Evolutionary conservation across 2,797 vertebrate species (phyloP).

Genomic region (Sebastes iracundus): DNA sequence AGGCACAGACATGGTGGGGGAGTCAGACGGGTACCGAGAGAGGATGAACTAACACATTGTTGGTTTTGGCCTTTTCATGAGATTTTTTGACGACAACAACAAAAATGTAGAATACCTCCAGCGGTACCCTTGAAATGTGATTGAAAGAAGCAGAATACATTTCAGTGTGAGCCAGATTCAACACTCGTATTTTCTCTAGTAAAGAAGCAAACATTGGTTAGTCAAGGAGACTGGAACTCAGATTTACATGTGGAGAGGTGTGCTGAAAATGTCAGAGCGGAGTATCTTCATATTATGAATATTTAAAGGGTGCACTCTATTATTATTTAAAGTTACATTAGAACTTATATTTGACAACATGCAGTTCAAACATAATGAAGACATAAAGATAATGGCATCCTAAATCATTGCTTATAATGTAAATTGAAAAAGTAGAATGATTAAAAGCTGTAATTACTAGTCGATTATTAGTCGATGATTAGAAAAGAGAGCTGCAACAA

Average conservation of each 20-base stretch:
- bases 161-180: not conserved
- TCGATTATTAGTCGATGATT: not conserved
- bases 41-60: not conserved
- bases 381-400: not conserved
- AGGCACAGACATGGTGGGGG: not conserved
- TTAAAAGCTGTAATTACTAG: not conserved
- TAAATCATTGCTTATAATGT: not conserved
- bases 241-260: not conserved
- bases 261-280: rapidly evolving
- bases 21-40: too few relatives aligned
- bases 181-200: not conserved
- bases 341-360: not conserved
- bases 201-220: not conserved
- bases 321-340: not conserved
- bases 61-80: not conserved
- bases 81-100: not conserved
- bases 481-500: too few relatives aligned
- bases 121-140: not conserved
- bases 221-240: not conserved
- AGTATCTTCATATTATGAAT: not conserved
- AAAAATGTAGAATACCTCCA: not conserved
- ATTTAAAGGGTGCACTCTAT: not conserved
- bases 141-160: not conserved
- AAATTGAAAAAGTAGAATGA: not conserved
- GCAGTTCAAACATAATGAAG: not conserved